Base-by-base conservation (phyloP, 2,888 invertebrate species). In the Lumbricus terrestris region DNA sequence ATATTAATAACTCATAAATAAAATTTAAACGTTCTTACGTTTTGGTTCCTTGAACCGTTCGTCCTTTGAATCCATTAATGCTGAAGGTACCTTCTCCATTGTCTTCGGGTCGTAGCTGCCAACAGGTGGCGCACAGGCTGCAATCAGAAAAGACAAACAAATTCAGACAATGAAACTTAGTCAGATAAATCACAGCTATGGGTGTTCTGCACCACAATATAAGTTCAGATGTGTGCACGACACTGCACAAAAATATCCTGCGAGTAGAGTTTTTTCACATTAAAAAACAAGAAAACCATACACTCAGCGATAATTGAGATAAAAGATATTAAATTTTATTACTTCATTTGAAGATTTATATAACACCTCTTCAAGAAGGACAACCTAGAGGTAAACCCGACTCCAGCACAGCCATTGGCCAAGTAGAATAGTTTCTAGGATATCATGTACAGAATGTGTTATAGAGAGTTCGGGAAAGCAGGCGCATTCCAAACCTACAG, bases 121-220 rank as follows among this genome's bases (percentile, higher is more conserved):
- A 38, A 93, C 93, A 82, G 93, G 93, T 20, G 93, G 93, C 11
- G 93, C 93, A 92, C 93, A 93, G 37, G 92, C 93, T 93, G 91
- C 18, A 92, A 91, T 69, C 6, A 69, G n/a, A 69, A 69, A 47
- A 47, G 23, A 47, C 23, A 47, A 47, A 47, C 20, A 20, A 47
- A 47, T 47, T 11, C 23, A 47, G 47, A 47, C 20, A 47, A 47
- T 47, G 47, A 47, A 47, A 47, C n/a, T n/a, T n/a, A 69, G 8
- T 1, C n/a, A 69, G n/a, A 69, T 11, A 69, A 69, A 11, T 69
- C 69, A 69, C 29, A n/a, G 13, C 23, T 18, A 23, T 69, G 69
- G 69, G 11, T 69, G n/a, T 8, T 69, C 29, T n/a, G 69, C n/a
- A 29, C 69, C n/a, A n/a, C n/a, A 13, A 69, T 69, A 8, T n/a